Conservation (phyloP, 2,113 vertebrate species). For the Azemiops feae region DNA sequence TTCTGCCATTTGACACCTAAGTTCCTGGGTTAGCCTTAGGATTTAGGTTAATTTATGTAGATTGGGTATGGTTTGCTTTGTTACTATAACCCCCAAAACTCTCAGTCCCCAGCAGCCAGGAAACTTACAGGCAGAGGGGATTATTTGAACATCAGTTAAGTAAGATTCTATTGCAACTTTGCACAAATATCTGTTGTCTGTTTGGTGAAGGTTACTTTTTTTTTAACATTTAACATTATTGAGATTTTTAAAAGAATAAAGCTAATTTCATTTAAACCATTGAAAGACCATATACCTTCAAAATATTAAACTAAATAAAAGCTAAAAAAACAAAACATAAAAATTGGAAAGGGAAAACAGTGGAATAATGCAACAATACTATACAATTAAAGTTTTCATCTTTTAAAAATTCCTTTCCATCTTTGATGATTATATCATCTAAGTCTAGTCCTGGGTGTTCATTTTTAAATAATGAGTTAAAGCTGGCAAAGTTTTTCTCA, state of each 20-base stretch:
- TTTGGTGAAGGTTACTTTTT: not conserved
- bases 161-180: not conserved
- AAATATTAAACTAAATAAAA: not conserved
- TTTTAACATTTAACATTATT: not conserved
- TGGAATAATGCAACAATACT: not conserved
- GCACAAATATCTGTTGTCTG: not conserved
- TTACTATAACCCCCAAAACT: too few relatives aligned
- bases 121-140: too few relatives aligned
- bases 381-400: not conserved
- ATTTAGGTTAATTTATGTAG: too few relatives aligned
- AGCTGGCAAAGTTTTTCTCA: too few relatives aligned
- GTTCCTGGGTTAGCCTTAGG: too few relatives aligned
- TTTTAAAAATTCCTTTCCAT: not conserved
- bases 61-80: too few relatives aligned
- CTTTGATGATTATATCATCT: too few relatives aligned
- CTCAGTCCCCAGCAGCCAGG: too few relatives aligned
- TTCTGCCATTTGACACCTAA: too few relatives aligned
- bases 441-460: too few relatives aligned
- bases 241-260: not conserved
- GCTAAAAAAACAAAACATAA: not conserved
- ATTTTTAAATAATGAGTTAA: too few relatives aligned
- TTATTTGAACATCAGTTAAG: not conserved
- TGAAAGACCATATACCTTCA: not conserved
- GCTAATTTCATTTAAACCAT: not conserved
- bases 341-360: not conserved